These are phyloP conservation scores for Drosophila aff. DNA, from an alignment of 1,140 invertebrate species.

Conservation along the genomic window DNA sequence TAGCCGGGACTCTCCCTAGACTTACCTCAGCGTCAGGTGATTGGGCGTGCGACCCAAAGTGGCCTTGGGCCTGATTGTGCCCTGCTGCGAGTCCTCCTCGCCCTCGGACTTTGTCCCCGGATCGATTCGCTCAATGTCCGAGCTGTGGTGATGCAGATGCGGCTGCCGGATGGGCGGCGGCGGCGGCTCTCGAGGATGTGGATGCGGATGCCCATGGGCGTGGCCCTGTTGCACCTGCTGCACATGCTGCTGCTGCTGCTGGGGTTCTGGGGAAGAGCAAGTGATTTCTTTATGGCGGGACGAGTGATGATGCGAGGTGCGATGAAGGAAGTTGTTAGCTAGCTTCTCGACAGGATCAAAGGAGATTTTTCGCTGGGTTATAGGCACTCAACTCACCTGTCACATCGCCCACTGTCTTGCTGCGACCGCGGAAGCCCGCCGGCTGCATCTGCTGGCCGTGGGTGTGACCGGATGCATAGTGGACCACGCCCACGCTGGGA, in stretches of 20 bases:
- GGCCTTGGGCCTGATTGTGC: constrained; percentile 88
- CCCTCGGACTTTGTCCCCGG: constrained; percentile 94
- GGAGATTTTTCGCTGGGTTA: neutral
- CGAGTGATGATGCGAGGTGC: constrained; percentile 48
- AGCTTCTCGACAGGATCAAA: constrained; percentile 17
- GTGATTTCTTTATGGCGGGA: constrained; percentile 71
- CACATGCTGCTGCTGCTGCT: constrained; percentile 55
- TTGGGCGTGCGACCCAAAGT: constrained; percentile 95
- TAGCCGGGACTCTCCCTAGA: neutral
- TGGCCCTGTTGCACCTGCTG: constrained; percentile 51
- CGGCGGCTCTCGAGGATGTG: constrained; percentile 73
- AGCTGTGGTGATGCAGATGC: constrained; percentile 78
- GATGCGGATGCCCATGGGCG: constrained; percentile 61
- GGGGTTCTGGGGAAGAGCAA: constrained; percentile 67
- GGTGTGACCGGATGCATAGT: constrained; percentile 67
- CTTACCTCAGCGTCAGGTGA: constrained; percentile 93
- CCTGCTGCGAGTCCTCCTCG: constrained; percentile 92
- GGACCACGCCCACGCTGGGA: constrained; percentile 75
- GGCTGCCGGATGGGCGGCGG: constrained; percentile 74
- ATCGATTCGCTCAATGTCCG: constrained; percentile 87
- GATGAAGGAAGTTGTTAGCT: constrained; percentile 33
- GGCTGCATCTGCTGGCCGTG: constrained; percentile 77
- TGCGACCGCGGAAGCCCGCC: constrained; percentile 91
- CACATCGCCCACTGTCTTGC: constrained; percentile 95
- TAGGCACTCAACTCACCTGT: constrained; percentile 87